Evolutionary conservation across 2,113 vertebrate species (phyloP).

Genomic region (Gavia stellata): DNA sequence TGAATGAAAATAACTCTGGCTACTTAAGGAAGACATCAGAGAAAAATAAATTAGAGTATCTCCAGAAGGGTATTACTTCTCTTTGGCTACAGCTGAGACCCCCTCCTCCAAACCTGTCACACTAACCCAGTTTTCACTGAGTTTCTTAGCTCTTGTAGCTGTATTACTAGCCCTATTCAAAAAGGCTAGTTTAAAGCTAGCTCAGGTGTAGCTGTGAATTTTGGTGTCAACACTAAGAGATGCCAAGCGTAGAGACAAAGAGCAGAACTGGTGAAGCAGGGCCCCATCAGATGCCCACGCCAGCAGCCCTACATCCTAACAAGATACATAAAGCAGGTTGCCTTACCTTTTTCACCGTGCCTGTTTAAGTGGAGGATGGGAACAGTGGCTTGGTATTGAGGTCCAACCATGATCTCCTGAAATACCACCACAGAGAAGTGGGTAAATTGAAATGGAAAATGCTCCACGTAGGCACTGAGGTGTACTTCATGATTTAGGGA

Average conservation of each 20-base stretch:
- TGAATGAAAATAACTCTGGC: neutral
- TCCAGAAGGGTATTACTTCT: neutral
- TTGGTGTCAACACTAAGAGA: neutral
- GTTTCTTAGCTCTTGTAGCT: neutral
- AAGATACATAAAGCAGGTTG: neutral
- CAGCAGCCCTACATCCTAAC: neutral
- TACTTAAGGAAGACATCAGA: neutral
- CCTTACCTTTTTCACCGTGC: slow-evolving; percentile 81
- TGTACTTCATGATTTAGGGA: neutral
- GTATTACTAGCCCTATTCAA: neutral
- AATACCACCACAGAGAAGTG: neutral
- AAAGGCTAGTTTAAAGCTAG: neutral
- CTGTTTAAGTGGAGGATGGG: slow-evolving; percentile 73
- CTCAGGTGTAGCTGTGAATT: neutral
- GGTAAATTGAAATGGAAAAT: neutral
- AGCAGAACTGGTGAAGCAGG: neutral
- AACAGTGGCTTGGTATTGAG: slow-evolving; percentile 89
- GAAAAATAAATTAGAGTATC: neutral
- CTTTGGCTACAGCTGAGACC: neutral
- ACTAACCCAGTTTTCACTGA: neutral
- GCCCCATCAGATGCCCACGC: neutral
- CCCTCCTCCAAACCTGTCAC: neutral
- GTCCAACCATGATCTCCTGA: slow-evolving; percentile 94
- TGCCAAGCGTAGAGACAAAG: neutral
- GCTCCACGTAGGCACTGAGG: neutral